Percentiles rank a stretch among this genome's conserved stretches.
These are phyloP conservation scores for Heliconius melpomene DNA, from an alignment of 1,140 invertebrate genomes.

Conservation along the genomic window DNA sequence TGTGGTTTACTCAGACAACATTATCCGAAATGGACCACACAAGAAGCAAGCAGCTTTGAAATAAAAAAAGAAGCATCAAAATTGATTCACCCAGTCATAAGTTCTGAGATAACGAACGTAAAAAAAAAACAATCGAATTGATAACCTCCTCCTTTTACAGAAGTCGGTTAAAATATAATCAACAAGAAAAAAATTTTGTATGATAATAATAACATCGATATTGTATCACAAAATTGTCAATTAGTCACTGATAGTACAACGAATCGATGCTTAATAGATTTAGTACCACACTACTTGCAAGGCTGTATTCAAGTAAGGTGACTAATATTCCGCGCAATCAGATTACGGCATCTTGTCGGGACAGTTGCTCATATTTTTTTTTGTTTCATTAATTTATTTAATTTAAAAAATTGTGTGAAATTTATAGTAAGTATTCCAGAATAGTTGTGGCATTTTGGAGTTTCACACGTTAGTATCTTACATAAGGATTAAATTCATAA, in stretches of 20 bases:
- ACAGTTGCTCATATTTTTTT: slow-evolving; percentile 24
- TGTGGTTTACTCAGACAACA: too few relatives aligned
- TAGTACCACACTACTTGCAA: slow-evolving; percentile 33
- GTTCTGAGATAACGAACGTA: too few relatives aligned
- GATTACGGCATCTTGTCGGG: slow-evolving; percentile 28
- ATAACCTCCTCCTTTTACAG: too few relatives aligned
- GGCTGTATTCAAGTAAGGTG: slow-evolving; percentile 30
- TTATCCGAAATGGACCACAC: too few relatives aligned
- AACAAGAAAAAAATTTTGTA: neutral
- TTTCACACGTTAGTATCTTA: neutral
- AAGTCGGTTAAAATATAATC: neutral
- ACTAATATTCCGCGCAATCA: slow-evolving; percentile 30
- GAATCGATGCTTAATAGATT: slow-evolving; percentile 37
- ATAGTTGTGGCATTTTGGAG: neutral
- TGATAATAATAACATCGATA: slow-evolving; percentile 11
- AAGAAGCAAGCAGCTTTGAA: too few relatives aligned
- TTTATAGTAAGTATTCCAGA: neutral
- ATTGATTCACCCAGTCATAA: too few relatives aligned
- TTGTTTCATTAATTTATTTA: slow-evolving; percentile 2
- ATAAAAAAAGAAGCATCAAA: too few relatives aligned
- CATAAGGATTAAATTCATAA: neutral
- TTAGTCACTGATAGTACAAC: slow-evolving; percentile 32
- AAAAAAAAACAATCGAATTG: too few relatives aligned
- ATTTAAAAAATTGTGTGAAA: neutral
- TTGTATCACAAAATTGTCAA: slow-evolving; percentile 20